phyloP scores from a whole-genome alignment of 2,797 vertebrate species.

The Liasis olivaceus region DNA sequence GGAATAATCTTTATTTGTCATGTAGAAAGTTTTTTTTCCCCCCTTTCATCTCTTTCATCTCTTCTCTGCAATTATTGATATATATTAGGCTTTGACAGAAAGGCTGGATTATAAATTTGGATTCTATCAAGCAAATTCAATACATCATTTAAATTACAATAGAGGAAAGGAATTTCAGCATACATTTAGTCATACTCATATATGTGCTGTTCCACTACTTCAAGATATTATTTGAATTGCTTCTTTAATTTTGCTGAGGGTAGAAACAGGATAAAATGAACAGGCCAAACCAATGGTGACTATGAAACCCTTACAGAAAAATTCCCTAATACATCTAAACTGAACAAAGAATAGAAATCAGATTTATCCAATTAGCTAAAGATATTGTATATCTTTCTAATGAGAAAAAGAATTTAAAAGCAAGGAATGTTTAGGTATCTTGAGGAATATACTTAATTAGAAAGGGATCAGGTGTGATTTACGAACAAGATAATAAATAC shows the following conservation, averaged over 20 bases:
- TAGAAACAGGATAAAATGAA: not conserved
- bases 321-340: not conserved
- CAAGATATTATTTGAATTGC: not conserved
- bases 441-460: not conserved
- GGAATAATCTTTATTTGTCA: not conserved
- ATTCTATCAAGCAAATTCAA: not conserved
- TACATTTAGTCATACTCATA: not conserved
- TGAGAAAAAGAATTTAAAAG: conserved; percentile 58
- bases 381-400: conserved; percentile 53
- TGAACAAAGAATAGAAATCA: not conserved
- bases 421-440: not conserved
- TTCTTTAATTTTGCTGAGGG: not conserved
- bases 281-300: not conserved
- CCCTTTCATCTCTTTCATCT: not conserved
- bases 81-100: not conserved
- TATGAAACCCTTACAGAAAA: not conserved
- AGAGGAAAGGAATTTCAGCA: not conserved
- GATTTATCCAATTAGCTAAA: conserved; percentile 11
- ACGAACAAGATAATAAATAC: not conserved
- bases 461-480: not conserved
- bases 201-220: not conserved
- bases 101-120: too few relatives aligned
- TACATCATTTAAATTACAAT: not conserved
- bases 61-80: not conserved
- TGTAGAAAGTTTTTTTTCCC: too few relatives aligned